These are phyloP conservation scores for Lepidochitona cinerea DNA, from an alignment of 2,888 invertebrate genomes.

Conservation along the genomic window DNA sequence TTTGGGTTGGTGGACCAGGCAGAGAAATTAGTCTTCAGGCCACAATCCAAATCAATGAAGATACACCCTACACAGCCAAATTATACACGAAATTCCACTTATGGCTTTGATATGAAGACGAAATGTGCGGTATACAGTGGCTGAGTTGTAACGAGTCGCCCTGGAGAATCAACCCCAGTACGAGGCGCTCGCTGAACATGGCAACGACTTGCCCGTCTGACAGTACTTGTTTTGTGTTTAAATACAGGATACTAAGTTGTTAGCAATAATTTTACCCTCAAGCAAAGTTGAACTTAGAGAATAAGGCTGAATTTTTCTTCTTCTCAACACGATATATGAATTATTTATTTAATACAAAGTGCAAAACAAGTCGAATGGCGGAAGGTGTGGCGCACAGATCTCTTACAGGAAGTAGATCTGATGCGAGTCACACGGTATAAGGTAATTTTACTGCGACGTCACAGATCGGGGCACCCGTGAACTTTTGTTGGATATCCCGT, in stretches of 20 bases:
- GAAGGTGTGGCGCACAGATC: too few relatives aligned
- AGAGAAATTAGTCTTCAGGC: background rate
- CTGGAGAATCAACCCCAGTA: background rate
- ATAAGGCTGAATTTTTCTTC: too few relatives aligned
- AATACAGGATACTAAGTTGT: too few relatives aligned
- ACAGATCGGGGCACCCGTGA: background rate
- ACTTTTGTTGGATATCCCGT: background rate
- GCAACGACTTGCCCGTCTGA: background rate
- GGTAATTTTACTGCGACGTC: background rate
- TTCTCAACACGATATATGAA: too few relatives aligned
- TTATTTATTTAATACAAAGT: too few relatives aligned
- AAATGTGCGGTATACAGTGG: background rate
- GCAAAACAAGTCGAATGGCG: too few relatives aligned
- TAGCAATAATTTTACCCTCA: too few relatives aligned
- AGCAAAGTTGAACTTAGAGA: too few relatives aligned
- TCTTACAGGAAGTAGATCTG: background rate
- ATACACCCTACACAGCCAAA: background rate
- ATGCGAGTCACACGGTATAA: background rate
- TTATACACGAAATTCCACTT: background rate
- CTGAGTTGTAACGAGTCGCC: background rate
- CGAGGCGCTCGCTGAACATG: background rate
- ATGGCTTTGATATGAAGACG: background rate
- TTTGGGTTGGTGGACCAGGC: background rate
- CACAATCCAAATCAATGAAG: background rate
- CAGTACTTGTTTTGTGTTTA: too few relatives aligned